These are phyloP conservation scores for Perognathus longimembris DNA, from an alignment of 2,113 vertebrate species.

Conservation along the genomic window DNA sequence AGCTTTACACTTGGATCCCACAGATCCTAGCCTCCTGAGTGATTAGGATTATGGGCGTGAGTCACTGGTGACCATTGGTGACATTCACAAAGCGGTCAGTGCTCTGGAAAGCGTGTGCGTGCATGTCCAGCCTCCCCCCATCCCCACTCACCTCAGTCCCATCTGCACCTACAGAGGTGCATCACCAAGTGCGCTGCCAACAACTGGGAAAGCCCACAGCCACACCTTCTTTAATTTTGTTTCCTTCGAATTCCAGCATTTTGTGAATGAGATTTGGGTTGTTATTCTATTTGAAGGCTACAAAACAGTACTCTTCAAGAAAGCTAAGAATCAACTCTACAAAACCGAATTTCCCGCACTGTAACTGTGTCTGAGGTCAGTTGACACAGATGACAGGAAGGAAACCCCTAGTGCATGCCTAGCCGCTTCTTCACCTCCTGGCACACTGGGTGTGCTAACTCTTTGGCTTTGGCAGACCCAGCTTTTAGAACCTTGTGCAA, in stretches of 20 bases:
- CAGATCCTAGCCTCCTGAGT: too few species aligned
- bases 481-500: slow-evolving; percentile 89
- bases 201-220: background rate
- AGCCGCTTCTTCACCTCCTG: slow-evolving; percentile 90
- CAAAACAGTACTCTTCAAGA: background rate
- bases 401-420: slow-evolving; percentile 93
- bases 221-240: background rate
- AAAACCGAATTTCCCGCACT: slow-evolving; percentile 9
- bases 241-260: background rate
- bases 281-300: background rate
- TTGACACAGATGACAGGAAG: too few species aligned
- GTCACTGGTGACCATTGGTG: too few species aligned
- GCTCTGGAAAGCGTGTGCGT: too few species aligned
- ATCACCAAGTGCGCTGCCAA: too few species aligned
- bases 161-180: too few species aligned
- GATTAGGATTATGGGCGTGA: too few species aligned
- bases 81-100: too few species aligned
- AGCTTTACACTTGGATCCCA: too few species aligned
- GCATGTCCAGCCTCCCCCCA: too few species aligned
- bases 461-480: slow-evolving; percentile 90
- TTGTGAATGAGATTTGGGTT: background rate
- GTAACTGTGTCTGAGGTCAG: too few species aligned
- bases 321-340: slow-evolving; percentile 40
- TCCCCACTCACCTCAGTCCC: too few species aligned
- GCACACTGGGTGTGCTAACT: slow-evolving; percentile 91